Evolutionary conservation across 2,113 vertebrate genomes (phyloP), one percentile per base, ranked within the genome.

Genomic region (Dasyornis broadbenti): DNA sequence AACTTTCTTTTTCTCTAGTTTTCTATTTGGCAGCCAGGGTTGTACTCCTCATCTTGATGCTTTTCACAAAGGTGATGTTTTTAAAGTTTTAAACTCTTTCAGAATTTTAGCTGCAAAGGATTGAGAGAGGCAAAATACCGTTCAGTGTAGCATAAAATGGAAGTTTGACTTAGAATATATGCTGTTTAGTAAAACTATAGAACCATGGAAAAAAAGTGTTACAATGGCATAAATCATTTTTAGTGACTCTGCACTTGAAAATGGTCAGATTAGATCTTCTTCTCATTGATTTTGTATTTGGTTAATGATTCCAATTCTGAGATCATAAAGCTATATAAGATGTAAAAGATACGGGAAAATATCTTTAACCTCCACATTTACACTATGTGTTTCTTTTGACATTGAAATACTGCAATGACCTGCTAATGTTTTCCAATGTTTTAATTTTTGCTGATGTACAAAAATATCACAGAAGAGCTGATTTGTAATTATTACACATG

Each of bases 391-490:
- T 97, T 97, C 95, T 97, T 97, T 90, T 97, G 97, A 98, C 98
- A 97, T 94, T 98, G 97, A 98, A 97, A 97, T 97, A 97, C 83
- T 98, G 79, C 97, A 94, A 96, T 98, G 97, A 98, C 96, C 97
- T 94, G 57, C 93, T 96, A 98, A 96, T 97, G 90, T 97, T 98
- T 98, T 97, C 86, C 94, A 96, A 96, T 97, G 97, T 96, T 98
- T 98, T 97, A 96, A 98, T 97, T 98, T 98, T 98, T 98, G 98
- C 97, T 98, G 98, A 98, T 97, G 96, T 96, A 97, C 95, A 95
- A 97, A 97, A 98, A 96, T 97, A 97, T 92, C 94, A 76, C 94
- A 95, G 96, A 98, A 98, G 96, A 98, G 98, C 97, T 98, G 97
- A 98, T 98, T 97, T 94, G 90, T 97, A 97, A 98, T 98, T 98